Base-by-base conservation (phyloP, 2,888 invertebrate genomes). In the Gerris lacustris region DNA sequence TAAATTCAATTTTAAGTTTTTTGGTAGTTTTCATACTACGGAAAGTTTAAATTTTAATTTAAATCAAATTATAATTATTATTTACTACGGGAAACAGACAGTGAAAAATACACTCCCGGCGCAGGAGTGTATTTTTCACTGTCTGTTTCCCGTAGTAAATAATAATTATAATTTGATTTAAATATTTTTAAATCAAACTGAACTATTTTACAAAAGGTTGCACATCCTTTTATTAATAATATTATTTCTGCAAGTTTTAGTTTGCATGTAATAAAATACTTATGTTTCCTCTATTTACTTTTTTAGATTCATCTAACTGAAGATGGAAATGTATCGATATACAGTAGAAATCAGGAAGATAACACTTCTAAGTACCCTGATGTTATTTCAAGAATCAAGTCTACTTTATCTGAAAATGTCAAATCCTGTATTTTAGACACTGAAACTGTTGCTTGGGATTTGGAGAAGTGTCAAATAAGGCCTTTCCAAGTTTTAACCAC, bases 371-470 rank as follows among this genome's bases (percentile, higher is more conserved):
- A 99, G 80, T 99, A 96, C 84, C 99, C 99, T 0, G 99, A 99
- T 82, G 85, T 99, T 63, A 87, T 97, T 75, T 82, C 85, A 0
- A 83, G 91, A 67, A 84, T 96, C 76, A 78, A 77, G 17, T 75
- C 77, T 6, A 84, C 88, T 68, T 81, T 86, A 75, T 82, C 81
- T 71, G 80, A 80, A 0, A 75, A 78, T 31, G 91, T 95, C 0
- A 82, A 82, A 67, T 92, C 91, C 47, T 97, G 93, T 80, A 92
- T 99, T 77, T 82, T 98, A 72, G 99, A 99, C 83, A 90, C 94
- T 74, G 99, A 99, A 83, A 94, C 94, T 6, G 99, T 99, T 2
- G 99, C 98, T 0, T 98, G 94, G 90, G 97, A 99, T 82, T 82
- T 83, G 2, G 90, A 87, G 76, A 89, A 88, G 63, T 87, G 93